Conservation (phyloP, 2,113 vertebrate genomes). For the Arenaria interpres region DNA sequence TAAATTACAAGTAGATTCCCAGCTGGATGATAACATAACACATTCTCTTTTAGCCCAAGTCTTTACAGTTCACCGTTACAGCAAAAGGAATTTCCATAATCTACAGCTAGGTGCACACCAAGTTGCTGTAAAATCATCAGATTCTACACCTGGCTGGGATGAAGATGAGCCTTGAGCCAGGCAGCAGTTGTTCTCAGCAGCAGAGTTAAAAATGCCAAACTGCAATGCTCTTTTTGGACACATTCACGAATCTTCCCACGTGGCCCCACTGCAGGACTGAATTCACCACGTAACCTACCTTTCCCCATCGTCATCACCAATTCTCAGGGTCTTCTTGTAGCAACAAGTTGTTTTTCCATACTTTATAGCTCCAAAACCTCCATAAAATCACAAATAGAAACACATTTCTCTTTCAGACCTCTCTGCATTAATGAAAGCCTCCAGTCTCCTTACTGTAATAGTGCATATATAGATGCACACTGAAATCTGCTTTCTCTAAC, state of each 20-base stretch:
- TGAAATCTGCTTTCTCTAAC: not conserved
- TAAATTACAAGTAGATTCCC: not conserved
- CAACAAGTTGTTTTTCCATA: not conserved
- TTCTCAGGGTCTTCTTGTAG: not conserved
- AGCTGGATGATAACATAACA: not conserved
- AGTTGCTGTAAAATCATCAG: not conserved
- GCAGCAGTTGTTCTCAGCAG: not conserved
- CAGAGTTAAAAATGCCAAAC: not conserved
- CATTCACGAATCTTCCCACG: rapidly evolving
- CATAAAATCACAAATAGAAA: not conserved
- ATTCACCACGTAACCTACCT: not conserved
- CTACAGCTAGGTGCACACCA: not conserved
- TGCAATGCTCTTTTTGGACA: not conserved
- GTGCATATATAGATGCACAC: rapidly evolving
- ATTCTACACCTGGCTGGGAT: not conserved
- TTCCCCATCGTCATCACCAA: not conserved
- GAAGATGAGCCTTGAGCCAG: not conserved
- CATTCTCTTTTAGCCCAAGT: not conserved
- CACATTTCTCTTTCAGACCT: not conserved
- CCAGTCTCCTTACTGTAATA: not conserved
- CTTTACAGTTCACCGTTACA: not conserved
- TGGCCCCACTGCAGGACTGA: not conserved
- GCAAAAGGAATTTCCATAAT: not conserved
- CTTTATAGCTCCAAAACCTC: not conserved
- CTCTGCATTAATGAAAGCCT: not conserved